phyloP scores from a whole-genome alignment of 2,797 vertebrate genomes.

The Aeoliscus strigatus region DNA sequence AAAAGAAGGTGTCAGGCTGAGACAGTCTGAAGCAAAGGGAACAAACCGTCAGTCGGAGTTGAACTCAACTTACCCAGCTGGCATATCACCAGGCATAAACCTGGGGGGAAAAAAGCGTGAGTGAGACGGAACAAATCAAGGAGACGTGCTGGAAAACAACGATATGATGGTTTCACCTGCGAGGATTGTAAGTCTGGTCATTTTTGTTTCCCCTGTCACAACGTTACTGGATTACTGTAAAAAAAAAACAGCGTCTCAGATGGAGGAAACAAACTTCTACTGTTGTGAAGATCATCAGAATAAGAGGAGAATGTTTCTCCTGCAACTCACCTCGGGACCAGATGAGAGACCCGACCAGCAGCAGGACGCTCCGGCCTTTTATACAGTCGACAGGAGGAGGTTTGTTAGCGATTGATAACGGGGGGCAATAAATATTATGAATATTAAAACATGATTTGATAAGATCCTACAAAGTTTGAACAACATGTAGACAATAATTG shows the following conservation, averaged over 20 bases:
- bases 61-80: constrained; percentile 58
- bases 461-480: constrained; percentile 23
- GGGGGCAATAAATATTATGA: constrained; percentile 21
- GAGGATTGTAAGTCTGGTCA: constrained; percentile 52
- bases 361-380: constrained; percentile 24
- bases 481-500: constrained; percentile 27
- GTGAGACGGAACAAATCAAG: background rate
- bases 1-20: constrained; percentile 1
- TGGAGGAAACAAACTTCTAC: background rate
- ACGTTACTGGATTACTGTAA: constrained; percentile 13
- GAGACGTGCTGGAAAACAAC: background rate
- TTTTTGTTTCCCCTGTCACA: constrained; percentile 21
- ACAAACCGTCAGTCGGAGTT: too few species aligned
- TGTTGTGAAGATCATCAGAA: background rate
- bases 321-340: constrained; percentile 28
- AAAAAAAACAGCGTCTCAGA: constrained; percentile 8
- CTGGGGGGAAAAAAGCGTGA: constrained; percentile 9
- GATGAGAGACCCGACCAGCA: constrained; percentile 9
- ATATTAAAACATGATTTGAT: constrained; percentile 28
- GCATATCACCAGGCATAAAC: constrained; percentile 41
- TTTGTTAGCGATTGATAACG: background rate
- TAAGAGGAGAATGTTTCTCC: background rate
- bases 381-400: constrained; percentile 24
- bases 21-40: too few species aligned
- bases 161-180: constrained; percentile 36